These are phyloP conservation scores for Oryzias woworae DNA, from an alignment of 2,113 vertebrate species.

Conservation along the genomic window DNA sequence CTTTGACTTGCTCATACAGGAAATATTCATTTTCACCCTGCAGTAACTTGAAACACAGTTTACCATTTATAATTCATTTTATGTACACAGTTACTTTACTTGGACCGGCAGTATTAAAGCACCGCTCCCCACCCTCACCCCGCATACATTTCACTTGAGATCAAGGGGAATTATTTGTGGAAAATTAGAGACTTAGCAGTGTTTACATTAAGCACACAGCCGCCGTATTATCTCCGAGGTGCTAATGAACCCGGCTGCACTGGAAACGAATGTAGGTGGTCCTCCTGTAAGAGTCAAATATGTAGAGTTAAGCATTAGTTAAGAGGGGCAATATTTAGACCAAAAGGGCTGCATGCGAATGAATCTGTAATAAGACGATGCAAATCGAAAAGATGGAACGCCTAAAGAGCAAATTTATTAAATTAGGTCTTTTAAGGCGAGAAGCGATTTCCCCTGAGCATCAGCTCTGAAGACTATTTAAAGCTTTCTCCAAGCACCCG, in stretches of 20 bases:
- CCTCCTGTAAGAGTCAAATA: constrained; percentile 73
- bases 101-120: constrained; percentile 66
- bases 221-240: constrained; percentile 71
- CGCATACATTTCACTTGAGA: constrained; percentile 75
- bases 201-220: constrained; percentile 75
- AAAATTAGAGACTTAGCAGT: constrained; percentile 76
- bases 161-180: constrained; percentile 80
- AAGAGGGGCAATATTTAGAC: constrained; percentile 76
- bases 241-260: constrained; percentile 73
- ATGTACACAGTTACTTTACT: constrained; percentile 70
- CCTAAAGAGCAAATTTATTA: constrained; percentile 83
- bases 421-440: constrained; percentile 78
- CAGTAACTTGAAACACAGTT: constrained; percentile 36
- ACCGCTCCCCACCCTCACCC: constrained; percentile 33
- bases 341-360: constrained; percentile 62
- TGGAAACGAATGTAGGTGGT: constrained; percentile 76
- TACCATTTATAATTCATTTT: constrained; percentile 74
- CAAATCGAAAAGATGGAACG: constrained; percentile 71
- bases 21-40: constrained; percentile 1
- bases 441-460: constrained; percentile 65
- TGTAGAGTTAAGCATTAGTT: constrained; percentile 71
- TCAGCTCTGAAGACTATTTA: constrained; percentile 75
- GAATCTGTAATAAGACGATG: constrained; percentile 76
- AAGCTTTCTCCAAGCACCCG: constrained; percentile 76
- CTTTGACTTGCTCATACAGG: too few species aligned